Percentiles rank a stretch among this genome's conserved stretches.
Conservation (phyloP, 2,888 invertebrate genomes). For the Pteria penguin region DNA sequence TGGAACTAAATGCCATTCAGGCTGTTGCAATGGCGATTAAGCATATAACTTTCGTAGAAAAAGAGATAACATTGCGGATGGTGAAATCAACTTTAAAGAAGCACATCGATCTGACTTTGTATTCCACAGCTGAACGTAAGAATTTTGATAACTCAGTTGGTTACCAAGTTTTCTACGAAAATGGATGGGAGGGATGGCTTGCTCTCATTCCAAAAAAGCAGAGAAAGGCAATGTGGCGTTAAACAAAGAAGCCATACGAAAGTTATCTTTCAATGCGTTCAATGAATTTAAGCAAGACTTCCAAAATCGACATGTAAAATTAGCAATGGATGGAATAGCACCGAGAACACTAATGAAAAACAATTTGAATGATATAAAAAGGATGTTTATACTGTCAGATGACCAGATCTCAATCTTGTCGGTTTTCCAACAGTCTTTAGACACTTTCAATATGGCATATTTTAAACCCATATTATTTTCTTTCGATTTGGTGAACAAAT, state of each 20-base stretch:
- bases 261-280: conserved; percentile 7
- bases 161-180: conserved; percentile 40
- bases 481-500: conserved; percentile 49
- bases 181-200: conserved; percentile 33
- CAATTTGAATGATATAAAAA: conserved; percentile 31
- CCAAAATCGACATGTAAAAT: background rate
- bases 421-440: conserved; percentile 25
- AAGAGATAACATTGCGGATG: background rate
- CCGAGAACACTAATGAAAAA: conserved; percentile 39
- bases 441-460: background rate
- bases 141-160: conserved; percentile 34
- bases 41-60: background rate
- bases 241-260: background rate
- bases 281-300: conserved; percentile 13
- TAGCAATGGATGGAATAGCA: conserved; percentile 6
- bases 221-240: background rate
- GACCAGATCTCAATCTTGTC: conserved; percentile 28
- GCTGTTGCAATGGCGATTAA: background rate
- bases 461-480: conserved; percentile 33
- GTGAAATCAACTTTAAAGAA: conserved; percentile 36
- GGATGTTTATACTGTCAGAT: conserved; percentile 41
- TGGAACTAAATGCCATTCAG: background rate
- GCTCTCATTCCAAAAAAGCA: conserved; percentile 28
- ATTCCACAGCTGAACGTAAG: conserved; percentile 19
- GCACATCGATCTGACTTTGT: conserved; percentile 32